Percentiles rank a stretch among this genome's conserved stretches.
Evolutionary conservation across 2,888 invertebrate genomes (phyloP).

Genomic region (Drosophila nigricruria): DNA sequence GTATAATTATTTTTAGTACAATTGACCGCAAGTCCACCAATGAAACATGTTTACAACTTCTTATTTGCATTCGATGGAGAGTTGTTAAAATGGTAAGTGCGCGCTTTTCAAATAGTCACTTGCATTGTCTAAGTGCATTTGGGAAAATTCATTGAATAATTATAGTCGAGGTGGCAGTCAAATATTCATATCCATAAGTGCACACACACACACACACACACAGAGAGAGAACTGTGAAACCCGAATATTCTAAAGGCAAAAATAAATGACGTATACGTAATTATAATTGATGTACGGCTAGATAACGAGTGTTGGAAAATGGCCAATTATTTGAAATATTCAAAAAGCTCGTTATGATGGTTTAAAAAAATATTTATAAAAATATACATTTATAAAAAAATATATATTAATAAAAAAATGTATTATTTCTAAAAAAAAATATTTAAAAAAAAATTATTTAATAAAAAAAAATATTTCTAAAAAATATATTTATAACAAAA

Average conservation of each 20-base stretch:
- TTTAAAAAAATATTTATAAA: background rate
- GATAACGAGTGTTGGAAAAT: slow-evolving; percentile 4
- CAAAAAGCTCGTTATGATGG: background rate
- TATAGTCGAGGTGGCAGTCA: background rate
- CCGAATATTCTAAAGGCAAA: background rate
- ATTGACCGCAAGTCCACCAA: background rate
- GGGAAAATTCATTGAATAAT: background rate
- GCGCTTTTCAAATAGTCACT: background rate
- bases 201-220: background rate
- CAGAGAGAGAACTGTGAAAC: background rate
- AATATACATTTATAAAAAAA: background rate
- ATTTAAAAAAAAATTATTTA: background rate
- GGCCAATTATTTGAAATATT: background rate
- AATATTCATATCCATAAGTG: background rate
- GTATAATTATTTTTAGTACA: slow-evolving; percentile 1
- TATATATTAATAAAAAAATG: no score
- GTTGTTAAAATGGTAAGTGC: slow-evolving; percentile 16
- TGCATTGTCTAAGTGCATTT: background rate
- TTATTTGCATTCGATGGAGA: background rate
- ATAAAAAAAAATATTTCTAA: background rate
- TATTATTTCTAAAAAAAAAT: no score
- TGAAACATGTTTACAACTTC: slow-evolving; percentile 7
- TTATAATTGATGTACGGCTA: background rate
- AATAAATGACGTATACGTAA: background rate
- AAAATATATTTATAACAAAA: no score